Percentiles rank a stretch among this genome's conserved stretches.
These are phyloP conservation scores for Patella vulgata DNA, from an alignment of 1,140 invertebrate genomes.

Conservation along the genomic window DNA sequence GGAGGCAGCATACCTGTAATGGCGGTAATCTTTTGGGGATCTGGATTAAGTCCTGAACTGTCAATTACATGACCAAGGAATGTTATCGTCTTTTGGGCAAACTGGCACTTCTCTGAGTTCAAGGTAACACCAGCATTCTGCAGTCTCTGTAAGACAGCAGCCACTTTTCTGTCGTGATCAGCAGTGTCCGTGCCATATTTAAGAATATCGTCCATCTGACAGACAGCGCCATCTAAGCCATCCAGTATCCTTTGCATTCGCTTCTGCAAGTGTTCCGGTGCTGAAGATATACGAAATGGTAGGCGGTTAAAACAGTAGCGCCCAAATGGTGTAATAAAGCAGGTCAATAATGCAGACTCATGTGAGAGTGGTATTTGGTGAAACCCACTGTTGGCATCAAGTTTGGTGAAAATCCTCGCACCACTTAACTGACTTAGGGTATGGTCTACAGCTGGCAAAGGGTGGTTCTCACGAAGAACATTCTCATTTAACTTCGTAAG, in stretches of 20 bases:
- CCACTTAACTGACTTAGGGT: too few species aligned
- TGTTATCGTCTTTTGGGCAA: conserved; percentile 24
- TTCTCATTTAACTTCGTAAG: conserved; percentile 4
- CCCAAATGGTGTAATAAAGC: conserved; percentile 61
- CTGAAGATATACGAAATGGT: conserved; percentile 62
- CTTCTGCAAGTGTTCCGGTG: conserved; percentile 30
- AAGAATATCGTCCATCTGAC: conserved; percentile 46
- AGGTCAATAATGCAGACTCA: conserved; percentile 23
- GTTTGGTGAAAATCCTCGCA: too few species aligned
- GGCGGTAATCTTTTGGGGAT: too few species aligned
- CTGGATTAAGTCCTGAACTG: neutral
- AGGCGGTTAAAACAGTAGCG: conserved; percentile 57
- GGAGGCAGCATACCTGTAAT: neutral
- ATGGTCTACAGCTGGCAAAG: too few species aligned
- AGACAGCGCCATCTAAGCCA: conserved; percentile 13
- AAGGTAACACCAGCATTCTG: conserved; percentile 45
- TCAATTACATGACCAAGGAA: conserved; percentile 27
- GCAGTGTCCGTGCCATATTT: conserved; percentile 31
- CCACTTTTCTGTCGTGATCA: conserved; percentile 38
- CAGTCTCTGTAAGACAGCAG: conserved; percentile 41
- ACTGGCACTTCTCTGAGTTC: conserved; percentile 61
- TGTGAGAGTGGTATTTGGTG: conserved; percentile 23
- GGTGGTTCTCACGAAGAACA: too few species aligned
- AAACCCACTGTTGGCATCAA: conserved; percentile 25
- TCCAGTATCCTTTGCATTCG: conserved; percentile 27